These are phyloP conservation scores for Glomeris marginata DNA, from an alignment of 2,888 invertebrate species.

Conservation along the genomic window DNA sequence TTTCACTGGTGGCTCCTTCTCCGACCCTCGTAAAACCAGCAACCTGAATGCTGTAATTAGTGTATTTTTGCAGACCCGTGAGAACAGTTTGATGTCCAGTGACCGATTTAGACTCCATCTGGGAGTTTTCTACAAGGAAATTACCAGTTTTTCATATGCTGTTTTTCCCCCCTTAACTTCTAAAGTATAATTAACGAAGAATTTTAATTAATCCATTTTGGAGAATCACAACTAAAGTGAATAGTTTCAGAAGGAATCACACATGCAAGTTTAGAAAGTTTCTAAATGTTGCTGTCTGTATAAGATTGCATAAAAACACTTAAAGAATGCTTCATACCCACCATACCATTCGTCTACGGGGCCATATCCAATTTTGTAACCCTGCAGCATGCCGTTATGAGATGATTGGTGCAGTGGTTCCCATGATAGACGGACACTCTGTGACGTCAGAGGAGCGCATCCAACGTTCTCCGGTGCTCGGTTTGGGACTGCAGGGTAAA, in stretches of 20 bases:
- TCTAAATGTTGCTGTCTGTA: not conserved
- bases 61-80: constrained; percentile 25
- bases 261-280: not conserved
- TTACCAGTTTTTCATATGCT: no score
- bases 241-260: not conserved
- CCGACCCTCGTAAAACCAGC: constrained; percentile 30
- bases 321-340: constrained; percentile 5
- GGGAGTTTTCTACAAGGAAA: not conserved
- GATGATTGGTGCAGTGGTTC: constrained; percentile 28
- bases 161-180: no score
- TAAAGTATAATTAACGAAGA: no score
- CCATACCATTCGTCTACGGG: constrained; percentile 12
- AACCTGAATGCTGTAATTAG: constrained; percentile 33
- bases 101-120: constrained; percentile 2
- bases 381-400: constrained; percentile 30
- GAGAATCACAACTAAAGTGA: not conserved
- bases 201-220: not conserved
- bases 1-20: constrained; percentile 27
- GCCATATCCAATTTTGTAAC: constrained; percentile 26
- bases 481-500: constrained; percentile 27
- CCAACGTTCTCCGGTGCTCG: constrained; percentile 29
- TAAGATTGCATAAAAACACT: not conserved
- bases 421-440: constrained; percentile 30
- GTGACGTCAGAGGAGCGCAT: constrained; percentile 27
- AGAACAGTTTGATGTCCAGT: constrained; percentile 5